Conservation (phyloP, 2,797 vertebrate species). For the Sebastes umbrosus region DNA sequence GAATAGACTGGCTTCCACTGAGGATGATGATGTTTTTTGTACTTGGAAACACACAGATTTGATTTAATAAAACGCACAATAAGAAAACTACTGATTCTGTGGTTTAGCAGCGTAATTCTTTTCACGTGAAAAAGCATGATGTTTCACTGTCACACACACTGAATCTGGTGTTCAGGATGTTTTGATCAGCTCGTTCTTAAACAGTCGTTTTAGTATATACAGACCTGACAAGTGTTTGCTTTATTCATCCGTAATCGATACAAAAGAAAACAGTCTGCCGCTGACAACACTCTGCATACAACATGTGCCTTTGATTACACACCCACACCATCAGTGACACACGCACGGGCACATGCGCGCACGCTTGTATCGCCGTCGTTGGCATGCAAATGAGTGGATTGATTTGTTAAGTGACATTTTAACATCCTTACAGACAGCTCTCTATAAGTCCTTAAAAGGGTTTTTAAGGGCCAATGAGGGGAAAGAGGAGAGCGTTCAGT, state of each 20-base stretch:
- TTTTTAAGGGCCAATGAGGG: conserved; percentile 75
- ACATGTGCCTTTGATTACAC: conserved; percentile 69
- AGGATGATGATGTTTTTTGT: neutral
- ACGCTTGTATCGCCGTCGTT: conserved; percentile 25
- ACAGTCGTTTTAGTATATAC: conserved; percentile 48
- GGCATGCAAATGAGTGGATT: conserved; percentile 80
- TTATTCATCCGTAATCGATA: conserved; percentile 78
- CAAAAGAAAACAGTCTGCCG: conserved; percentile 58
- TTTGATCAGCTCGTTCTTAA: conserved; percentile 54
- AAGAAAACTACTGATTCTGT: conserved; percentile 8
- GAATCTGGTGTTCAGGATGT: conserved; percentile 58
- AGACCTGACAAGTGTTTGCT: conserved; percentile 70
- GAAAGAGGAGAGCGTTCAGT: conserved; percentile 70
- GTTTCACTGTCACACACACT: conserved; percentile 25
- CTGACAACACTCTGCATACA: conserved; percentile 45
- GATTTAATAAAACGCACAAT: conserved; percentile 9
- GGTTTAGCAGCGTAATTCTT: neutral
- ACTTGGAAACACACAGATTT: conserved; percentile 4
- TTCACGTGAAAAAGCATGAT: conserved; percentile 9
- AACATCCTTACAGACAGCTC: conserved; percentile 77
- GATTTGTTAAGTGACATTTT: conserved; percentile 84
- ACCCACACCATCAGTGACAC: conserved; percentile 31
- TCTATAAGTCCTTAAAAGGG: conserved; percentile 80
- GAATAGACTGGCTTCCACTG: neutral
- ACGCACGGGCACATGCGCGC: neutral